phyloP scores from a whole-genome alignment of 1,140 invertebrate genomes.

The Campodea augens region DNA sequence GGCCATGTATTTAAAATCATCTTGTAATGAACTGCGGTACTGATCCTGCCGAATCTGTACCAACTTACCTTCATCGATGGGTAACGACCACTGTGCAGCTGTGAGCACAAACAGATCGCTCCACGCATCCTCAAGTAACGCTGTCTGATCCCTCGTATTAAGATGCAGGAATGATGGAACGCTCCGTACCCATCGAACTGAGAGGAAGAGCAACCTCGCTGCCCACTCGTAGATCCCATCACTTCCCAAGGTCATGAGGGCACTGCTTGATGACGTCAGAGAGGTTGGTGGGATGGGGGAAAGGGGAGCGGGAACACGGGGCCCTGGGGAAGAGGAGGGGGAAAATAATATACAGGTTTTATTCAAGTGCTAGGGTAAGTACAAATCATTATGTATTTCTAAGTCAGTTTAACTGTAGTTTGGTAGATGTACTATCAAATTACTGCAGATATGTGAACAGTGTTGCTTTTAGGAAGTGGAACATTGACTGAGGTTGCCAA shows the following conservation, averaged over 20 bases:
- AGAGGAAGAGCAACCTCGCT: constrained; percentile 51
- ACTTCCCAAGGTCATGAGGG: constrained; percentile 12
- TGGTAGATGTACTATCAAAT: no score
- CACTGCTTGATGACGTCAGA: constrained; percentile 6
- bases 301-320: neutral
- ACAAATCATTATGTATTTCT: no score
- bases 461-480: no score
- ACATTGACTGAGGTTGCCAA: no score
- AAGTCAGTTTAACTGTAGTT: no score
- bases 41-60: no score
- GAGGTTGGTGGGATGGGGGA: constrained; percentile 3
- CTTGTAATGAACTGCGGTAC: no score
- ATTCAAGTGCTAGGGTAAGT: no score
- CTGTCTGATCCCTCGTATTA: constrained; percentile 44
- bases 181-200: constrained; percentile 54
- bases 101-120: constrained; percentile 65
- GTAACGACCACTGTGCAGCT: constrained; percentile 55
- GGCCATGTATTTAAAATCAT: no score
- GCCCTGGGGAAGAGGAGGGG: neutral
- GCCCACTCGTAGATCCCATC: constrained; percentile 52
- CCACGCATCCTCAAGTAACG: constrained; percentile 58
- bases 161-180: constrained; percentile 54
- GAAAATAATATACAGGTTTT: no score
- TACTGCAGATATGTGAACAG: no score
- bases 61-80: constrained; percentile 50